A percentile compares a stretch with the other conserved stretches of the same genome.
Conservation (phyloP, 2,888 invertebrate genomes). For the Leucophenga maculata region DNA sequence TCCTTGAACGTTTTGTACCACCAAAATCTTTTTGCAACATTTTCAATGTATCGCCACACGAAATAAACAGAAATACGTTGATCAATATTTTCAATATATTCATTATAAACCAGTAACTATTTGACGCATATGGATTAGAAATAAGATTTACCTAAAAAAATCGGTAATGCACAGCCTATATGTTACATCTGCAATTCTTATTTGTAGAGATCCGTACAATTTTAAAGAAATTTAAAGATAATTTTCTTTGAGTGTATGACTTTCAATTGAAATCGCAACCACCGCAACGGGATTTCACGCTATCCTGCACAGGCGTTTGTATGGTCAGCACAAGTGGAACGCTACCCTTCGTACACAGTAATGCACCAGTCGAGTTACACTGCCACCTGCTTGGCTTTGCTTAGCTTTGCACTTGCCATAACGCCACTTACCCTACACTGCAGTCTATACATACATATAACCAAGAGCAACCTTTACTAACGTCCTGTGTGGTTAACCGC, state of each 20-base stretch:
- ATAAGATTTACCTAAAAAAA: too few species aligned
- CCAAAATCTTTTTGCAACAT: too few species aligned
- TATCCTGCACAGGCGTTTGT: not conserved
- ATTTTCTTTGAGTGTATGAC: not conserved
- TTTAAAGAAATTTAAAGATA: too few species aligned
- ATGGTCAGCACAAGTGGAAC: not conserved
- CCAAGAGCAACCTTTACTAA: not conserved
- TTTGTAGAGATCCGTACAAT: too few species aligned
- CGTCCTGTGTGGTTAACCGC: conserved; percentile 30
- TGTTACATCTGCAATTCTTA: too few species aligned
- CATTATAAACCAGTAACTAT: too few species aligned
- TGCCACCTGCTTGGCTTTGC: not conserved
- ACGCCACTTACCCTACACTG: not conserved
- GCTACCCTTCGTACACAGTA: conserved; percentile 5
- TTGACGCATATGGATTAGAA: too few species aligned
- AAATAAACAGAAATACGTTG: too few species aligned
- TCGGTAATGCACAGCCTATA: too few species aligned
- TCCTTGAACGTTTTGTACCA: too few species aligned
- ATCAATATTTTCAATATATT: too few species aligned
- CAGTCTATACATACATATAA: not conserved
- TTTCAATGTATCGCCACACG: too few species aligned
- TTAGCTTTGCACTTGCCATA: not conserved
- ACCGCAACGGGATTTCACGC: conserved; percentile 13
- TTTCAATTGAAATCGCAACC: not conserved
- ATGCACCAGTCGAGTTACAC: not conserved